Base-by-base conservation (phyloP, 2,113 vertebrate species). In the Podocnemis expansa region DNA sequence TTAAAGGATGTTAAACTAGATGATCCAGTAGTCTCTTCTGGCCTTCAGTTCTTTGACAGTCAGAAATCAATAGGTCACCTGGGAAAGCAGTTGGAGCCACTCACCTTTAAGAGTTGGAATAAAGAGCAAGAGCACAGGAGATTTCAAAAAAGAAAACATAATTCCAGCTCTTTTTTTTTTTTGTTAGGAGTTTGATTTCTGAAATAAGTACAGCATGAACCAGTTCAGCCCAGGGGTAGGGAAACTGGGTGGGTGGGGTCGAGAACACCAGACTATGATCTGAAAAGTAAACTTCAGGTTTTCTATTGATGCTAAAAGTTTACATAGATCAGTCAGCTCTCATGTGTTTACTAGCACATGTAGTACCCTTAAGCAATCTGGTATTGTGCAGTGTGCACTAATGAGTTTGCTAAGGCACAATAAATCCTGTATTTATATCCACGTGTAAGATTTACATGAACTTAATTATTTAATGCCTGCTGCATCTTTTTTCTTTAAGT, bases 221-320 rank as follows among this genome's bases (percentile, higher is more conserved):
- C 47, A 21, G 38, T 17, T 85, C 90, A 55, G 87, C 81, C n/a
- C 45, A 22, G 43, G 51, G 87, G 78, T 70, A 78, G 78, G 21
- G 4, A 54, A 88, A 49, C 51, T 45, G 24, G 0, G 1, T 89
- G 91, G 89, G 92, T 94, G 60, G 1, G 0, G 94, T 89, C 84
- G 49, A 82, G 92, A 97, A 96, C 96, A 94, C 47, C 19, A 27
- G 19, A 58, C 85, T 95, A 92, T 94, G 55, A 87, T 83, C 54
- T 1, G 85, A 89, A 90, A 91, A 82, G 60, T 19, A 76, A 95
- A 89, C 89, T 60, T 96, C 75, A 54, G 54, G 60, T 94, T 96
- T 94, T 90, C 91, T 89, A 81, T 78, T 41, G 82, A 70, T 55
- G 70, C 41, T 87, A 13, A 49, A 75, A 86, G 58, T 94, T 97